Base-by-base conservation (phyloP, 53 echinoderm and acorn worm genomes). In the Holothuria scabra region DNA sequence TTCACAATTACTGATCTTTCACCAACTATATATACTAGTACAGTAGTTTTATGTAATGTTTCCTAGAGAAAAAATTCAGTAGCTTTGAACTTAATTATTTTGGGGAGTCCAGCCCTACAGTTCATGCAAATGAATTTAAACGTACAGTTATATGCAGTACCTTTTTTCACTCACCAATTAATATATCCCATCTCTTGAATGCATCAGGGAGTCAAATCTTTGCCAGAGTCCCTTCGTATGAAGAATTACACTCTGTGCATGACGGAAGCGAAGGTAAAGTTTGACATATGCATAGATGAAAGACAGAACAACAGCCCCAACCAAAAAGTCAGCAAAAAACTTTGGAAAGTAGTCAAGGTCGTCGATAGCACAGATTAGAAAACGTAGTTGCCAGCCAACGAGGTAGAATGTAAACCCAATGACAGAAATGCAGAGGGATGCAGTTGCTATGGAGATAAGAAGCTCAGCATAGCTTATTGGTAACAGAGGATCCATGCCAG, bases 131-230 rank as follows among this genome's bases (percentile, higher is more conserved):
- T 6, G 10, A 41, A 41, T 8, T 0, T 41, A n/a, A n/a, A n/a
- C n/a, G n/a, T 41, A 41, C 41, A 41, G 8, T 41, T 8, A 10
- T 41, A 8, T 6, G 10, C 41, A 8, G 41, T 41, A 41, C 41
- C 10, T n/a, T n/a, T n/a, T n/a, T n/a, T 41, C 18, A 52, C 52
- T 52, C 52, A 52, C 52, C 33, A 57, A 7, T 58, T 28, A 78
- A 28, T 78, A 78, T 44, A 46, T 72, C 48, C 78, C 78, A 57
- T 78, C 78, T 34, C 78, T 56, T 24, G 78, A 78, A 31, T 78
- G 78, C 78, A 78, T 78, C 78, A 78, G 52, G 26, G 78, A 78
- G 52, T 78, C 78, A 56, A 78, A 58, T 25, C 57, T 58, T 56
- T 24, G 20, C 78, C 78, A 78, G 18, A 78, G 78, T 24, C 78